Evolutionary conservation across 2,797 vertebrate genomes (phyloP).

Genomic region (Thaleichthys pacificus): DNA sequence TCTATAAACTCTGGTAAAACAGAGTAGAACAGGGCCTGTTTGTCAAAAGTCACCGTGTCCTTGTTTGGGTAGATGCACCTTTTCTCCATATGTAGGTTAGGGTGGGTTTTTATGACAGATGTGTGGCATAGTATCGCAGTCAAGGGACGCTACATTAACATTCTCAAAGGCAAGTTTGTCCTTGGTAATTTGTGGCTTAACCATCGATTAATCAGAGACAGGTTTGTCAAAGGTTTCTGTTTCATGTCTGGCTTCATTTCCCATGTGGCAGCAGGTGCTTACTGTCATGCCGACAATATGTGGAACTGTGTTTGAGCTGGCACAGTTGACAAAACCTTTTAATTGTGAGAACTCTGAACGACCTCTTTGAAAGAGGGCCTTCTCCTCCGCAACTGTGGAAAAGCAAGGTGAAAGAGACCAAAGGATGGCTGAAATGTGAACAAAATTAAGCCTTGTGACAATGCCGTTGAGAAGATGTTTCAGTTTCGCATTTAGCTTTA

Average conservation of each 20-base stretch:
- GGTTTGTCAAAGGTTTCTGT: slow-evolving; percentile 57
- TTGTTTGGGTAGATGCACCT: neutral
- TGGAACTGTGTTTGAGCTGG: slow-evolving; percentile 43
- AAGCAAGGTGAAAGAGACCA: slow-evolving; percentile 46
- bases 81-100: neutral
- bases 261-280: slow-evolving; percentile 22
- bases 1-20: neutral
- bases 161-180: slow-evolving; percentile 47
- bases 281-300: slow-evolving; percentile 47
- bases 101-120: neutral
- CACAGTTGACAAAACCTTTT: slow-evolving; percentile 64
- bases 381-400: slow-evolving; percentile 54
- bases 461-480: slow-evolving; percentile 32
- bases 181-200: slow-evolving; percentile 50
- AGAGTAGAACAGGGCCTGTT: too few species aligned
- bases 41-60: neutral
- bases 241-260: slow-evolving; percentile 51
- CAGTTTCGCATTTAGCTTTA: slow-evolving; percentile 23
- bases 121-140: neutral
- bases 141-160: slow-evolving; percentile 27
- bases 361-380: slow-evolving; percentile 34
- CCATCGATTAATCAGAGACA: slow-evolving; percentile 50
- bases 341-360: slow-evolving; percentile 58
- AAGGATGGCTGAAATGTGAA: slow-evolving; percentile 41
- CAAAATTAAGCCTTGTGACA: slow-evolving; percentile 43